These are phyloP conservation scores for Enteromius mattozi DNA, from an alignment of 2,797 vertebrate species.

Conservation along the genomic window DNA sequence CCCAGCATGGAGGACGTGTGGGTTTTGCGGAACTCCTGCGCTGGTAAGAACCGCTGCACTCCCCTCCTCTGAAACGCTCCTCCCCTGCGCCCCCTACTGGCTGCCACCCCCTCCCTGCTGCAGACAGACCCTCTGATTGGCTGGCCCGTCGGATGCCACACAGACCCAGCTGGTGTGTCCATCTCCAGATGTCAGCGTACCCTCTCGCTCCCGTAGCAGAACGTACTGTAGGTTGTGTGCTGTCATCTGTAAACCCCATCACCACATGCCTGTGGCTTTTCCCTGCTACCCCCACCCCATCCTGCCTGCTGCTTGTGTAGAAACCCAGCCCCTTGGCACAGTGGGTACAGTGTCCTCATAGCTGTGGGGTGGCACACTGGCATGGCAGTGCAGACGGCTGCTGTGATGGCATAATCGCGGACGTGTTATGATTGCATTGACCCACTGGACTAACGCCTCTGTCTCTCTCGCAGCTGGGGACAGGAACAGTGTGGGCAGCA, in stretches of 20 bases:
- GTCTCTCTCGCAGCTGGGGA: constrained; percentile 77
- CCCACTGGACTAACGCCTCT: constrained; percentile 29
- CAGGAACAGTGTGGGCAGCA: constrained; percentile 93
- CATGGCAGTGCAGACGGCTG: constrained; percentile 25
- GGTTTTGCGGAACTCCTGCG: constrained; percentile 77
- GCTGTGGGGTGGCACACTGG: constrained; percentile 10
- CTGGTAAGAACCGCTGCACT: constrained; percentile 70
- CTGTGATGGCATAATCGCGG: constrained; percentile 2
- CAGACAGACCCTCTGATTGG: constrained; percentile 37
- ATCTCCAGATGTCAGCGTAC: background rate
- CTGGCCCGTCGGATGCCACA: constrained; percentile 11
- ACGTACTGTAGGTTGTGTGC: constrained; percentile 24
- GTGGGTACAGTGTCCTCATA: background rate
- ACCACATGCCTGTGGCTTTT: constrained; percentile 31
- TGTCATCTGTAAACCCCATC: constrained; percentile 33
- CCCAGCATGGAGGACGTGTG: constrained; percentile 77
- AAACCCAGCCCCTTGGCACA: background rate
- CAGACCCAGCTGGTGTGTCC: constrained; percentile 5
- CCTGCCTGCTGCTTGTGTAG: constrained; percentile 38
- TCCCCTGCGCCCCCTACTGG: constrained; percentile 31
- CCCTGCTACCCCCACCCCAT: constrained; percentile 25
- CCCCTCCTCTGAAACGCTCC: constrained; percentile 3
- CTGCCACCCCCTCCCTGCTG: constrained; percentile 26
- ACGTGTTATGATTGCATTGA: background rate
- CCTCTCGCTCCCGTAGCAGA: background rate